phyloP scores from a whole-genome alignment of 1,140 invertebrate species.

The Tetramorium alpestre region DNA sequence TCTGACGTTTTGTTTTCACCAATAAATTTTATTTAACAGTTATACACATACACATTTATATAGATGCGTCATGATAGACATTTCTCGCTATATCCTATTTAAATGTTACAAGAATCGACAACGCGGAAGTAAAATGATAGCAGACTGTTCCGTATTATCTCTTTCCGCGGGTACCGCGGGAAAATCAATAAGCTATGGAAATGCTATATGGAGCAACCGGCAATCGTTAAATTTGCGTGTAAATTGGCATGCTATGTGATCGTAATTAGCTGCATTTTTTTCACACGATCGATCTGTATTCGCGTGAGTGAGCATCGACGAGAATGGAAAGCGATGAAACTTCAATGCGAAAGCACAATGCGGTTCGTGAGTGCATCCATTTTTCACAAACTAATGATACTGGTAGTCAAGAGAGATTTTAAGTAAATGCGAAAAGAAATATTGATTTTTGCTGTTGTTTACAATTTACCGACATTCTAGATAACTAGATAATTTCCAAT shows the following conservation, averaged over 20 bases:
- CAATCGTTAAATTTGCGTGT: slow-evolving; percentile 46
- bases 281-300: slow-evolving; percentile 20
- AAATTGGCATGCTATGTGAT: slow-evolving; percentile 24
- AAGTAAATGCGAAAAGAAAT: background rate
- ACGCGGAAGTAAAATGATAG: background rate
- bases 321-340: slow-evolving; percentile 15
- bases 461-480: background rate
- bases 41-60: background rate
- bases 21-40: no score
- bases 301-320: slow-evolving; percentile 13
- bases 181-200: slow-evolving; percentile 38
- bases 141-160: background rate
- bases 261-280: slow-evolving; percentile 25
- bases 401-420: background rate
- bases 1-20: background rate
- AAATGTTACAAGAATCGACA: background rate
- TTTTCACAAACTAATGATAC: slow-evolving; percentile 35
- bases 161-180: background rate
- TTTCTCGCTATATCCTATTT: background rate
- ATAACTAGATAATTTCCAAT: slow-evolving; percentile 6
- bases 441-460: background rate
- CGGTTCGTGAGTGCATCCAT: background rate
- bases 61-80: background rate
- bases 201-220: background rate
- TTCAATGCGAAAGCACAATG: slow-evolving; percentile 7